Base-by-base conservation (phyloP, 2,888 invertebrate species). In the Noctua janthe region DNA sequence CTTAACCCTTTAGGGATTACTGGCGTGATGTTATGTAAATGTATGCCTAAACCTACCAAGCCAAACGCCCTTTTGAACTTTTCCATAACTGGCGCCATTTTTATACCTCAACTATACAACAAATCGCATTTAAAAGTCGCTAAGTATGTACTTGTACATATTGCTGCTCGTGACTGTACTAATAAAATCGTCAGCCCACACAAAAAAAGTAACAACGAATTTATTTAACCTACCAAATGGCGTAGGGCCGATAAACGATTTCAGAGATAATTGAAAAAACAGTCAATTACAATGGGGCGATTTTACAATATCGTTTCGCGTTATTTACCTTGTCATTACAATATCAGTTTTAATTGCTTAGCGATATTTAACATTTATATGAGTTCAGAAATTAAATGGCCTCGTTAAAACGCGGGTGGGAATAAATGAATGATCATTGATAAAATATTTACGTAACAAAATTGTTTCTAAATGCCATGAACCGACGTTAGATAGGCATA, bases 331-430 rank as follows among this genome's bases (percentile, higher is more conserved):
- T 70, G 23, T 29, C 35, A 82, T 49, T 64, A 70, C 47, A 70
- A 64, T 59, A 75, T 51, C 81, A 49, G 29, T 73, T 76, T 74
- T 81, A 81, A 82, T 81, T 82, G 69, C 51, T 62, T 17, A 17
- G 10, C 29, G 29, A 51, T 29, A 39, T 76, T 76, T 82, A 54
- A 62, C 82, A 23, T 81, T 7, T 74, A 82, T 17, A 13, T 76
- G 47, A 47, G 35, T 29, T 62, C 49, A 59, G 39, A 66, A 74
- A 82, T 5, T 20, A 81, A 74, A 56, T 49, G 29, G 2, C 10
- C 23, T 56, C 49, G 74, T 51, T 81, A 73, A 51, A 49, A 67
- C 43, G 23, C 56, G 29, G 8, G 10, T 11, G n/a, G n/a, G 43
- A 66, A 49, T 73, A 73, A 56, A 74, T 67, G 15, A 81, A 80